Percentiles rank a stretch among this genome's conserved stretches.
These are phyloP conservation scores for Bilobella aurantiaca DNA, from an alignment of 1,140 invertebrate species.

Conservation along the genomic window DNA sequence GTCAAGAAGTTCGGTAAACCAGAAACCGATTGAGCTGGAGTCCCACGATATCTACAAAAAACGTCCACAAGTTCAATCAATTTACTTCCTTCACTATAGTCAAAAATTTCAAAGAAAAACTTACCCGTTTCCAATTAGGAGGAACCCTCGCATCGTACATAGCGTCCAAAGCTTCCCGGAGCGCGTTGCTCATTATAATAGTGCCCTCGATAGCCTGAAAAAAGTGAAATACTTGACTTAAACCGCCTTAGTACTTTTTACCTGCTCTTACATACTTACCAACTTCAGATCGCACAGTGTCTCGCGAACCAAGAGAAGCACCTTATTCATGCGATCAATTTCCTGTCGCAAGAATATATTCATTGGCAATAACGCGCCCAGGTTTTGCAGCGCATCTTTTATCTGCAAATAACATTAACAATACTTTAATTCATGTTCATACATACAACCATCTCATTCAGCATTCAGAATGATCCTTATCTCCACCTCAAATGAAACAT, in stretches of 20 bases:
- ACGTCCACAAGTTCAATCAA: neutral
- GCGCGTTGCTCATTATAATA: slow-evolving; percentile 86
- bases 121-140: slow-evolving; percentile 75
- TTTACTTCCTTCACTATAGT: no score
- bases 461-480: no score
- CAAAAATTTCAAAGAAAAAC: no score
- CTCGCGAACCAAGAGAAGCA: slow-evolving; percentile 65
- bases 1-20: slow-evolving; percentile 91
- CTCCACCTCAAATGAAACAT: slow-evolving; percentile 69
- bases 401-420: slow-evolving; percentile 38
- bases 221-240: no score
- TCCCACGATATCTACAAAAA: slow-evolving; percentile 79
- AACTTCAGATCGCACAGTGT: slow-evolving; percentile 84
- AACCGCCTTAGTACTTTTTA: no score
- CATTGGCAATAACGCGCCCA: slow-evolving; percentile 88
- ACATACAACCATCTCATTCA: no score
- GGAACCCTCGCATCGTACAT: slow-evolving; percentile 95
- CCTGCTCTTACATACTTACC: no score
- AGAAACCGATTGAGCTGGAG: slow-evolving; percentile 90
- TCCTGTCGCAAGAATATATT: slow-evolving; percentile 92
- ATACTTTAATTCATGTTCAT: neutral
- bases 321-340: slow-evolving; percentile 82
- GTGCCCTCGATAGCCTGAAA: slow-evolving; percentile 99
- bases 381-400: slow-evolving; percentile 70
- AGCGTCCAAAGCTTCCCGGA: slow-evolving; percentile 78